Base-by-base conservation (phyloP, 2,888 invertebrate species). In the Eristalis tenax region DNA sequence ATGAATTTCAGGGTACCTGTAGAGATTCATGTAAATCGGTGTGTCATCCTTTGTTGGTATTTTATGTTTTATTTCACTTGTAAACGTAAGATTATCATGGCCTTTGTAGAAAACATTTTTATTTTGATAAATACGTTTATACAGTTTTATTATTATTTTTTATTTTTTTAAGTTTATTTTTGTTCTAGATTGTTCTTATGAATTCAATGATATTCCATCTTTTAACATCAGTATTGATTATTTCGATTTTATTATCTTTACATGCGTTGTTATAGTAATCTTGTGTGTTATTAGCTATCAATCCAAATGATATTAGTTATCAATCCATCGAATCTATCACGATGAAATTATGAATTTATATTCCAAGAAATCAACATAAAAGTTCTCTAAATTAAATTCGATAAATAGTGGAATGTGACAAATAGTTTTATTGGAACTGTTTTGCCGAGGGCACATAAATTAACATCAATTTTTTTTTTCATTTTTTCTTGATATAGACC, bases 261-360 rank as follows among this genome's bases (percentile, higher is more conserved):
- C n/a, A n/a, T n/a, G n/a, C n/a, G n/a, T n/a, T n/a, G n/a, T n/a
- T n/a, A n/a, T n/a, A n/a, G n/a, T n/a, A n/a, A n/a, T n/a, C n/a
- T n/a, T n/a, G n/a, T n/a, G n/a, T n/a, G n/a, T n/a, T n/a, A n/a
- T n/a, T n/a, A n/a, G n/a, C n/a, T n/a, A n/a, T n/a, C n/a, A n/a
- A n/a, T n/a, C n/a, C n/a, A n/a, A n/a, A n/a, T n/a, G n/a, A n/a
- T 84, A 64, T 79, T 80, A n/a, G 68, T 68, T 65, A 85, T 74
- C 18, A 77, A 38, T 0, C 77, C 81, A 69, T 81, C 77, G 71
- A 74, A 81, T 26, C 69, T 69, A 69, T 75, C 75, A 69, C 23
- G n/a, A n/a, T n/a, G n/a, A n/a, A n/a, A n/a, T n/a, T n/a, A n/a
- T 22, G 38, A 80, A 74, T 61, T 71, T 71, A 10, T 73, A 80